Evolutionary conservation across 2,797 vertebrate genomes (phyloP), one percentile per base, ranked within the genome.

Genomic region (Tachyglossus aculeatus): DNA sequence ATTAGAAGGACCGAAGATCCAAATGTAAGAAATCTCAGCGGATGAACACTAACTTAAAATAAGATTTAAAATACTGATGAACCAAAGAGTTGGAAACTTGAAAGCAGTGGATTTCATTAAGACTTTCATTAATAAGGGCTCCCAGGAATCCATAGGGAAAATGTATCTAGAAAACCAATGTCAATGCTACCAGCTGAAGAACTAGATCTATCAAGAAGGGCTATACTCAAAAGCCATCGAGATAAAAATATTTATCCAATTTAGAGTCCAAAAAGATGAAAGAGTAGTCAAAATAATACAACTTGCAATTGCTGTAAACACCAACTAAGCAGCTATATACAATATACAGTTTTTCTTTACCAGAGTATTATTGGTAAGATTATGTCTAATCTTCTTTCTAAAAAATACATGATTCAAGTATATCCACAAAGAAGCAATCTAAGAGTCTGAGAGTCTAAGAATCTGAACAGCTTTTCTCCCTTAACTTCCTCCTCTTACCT

Each of bases 361-460:
- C 63, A 57, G 15, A 51, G 37, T 69, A 80, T 80, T 82, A 48
- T 67, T 68, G 67, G 66, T 43, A 38, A 74, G 11, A 76, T 81
- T 74, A 70, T 60, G 24, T 51, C 40, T 80, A 72, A 36, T 40
- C 21, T 32, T 40, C 21, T 32, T 18, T 64, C 29, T 60, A 79
- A 60, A 52, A 73, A 73, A 79, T 50, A 15, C 32, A 59, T 64
- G 40, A 69, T 64, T 79, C 50, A 43, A 67, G 71, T 45, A 54
- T 77, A 40, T 29, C 25, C 25, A 63, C 51, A 76, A 77, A 80
- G 29, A 77, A 84, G 72, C 67, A 1, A 70, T n/a, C n/a, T n/a
- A n/a, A n/a, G n/a, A n/a, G n/a, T n/a, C n/a, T n/a, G n/a, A n/a
- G n/a, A n/a, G n/a, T n/a, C n/a, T n/a, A n/a, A n/a, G n/a, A n/a